These are phyloP conservation scores for Sciurus carolinensis DNA, from an alignment of 2,797 vertebrate genomes.

Conservation along the genomic window DNA sequence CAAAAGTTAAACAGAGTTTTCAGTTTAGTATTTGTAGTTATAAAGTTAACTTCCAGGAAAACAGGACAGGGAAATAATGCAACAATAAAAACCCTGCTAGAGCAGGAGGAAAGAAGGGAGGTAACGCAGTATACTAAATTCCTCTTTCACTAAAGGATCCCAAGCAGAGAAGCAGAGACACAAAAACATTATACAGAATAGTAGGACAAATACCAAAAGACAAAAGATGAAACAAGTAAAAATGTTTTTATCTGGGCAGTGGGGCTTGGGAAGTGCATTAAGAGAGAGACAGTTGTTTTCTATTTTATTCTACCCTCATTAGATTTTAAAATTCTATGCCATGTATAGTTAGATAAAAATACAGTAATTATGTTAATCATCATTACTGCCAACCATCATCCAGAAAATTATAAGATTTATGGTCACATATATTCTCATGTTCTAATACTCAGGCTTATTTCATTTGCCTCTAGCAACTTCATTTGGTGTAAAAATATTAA, in stretches of 20 bases:
- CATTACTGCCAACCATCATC: conserved; percentile 29
- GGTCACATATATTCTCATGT: neutral
- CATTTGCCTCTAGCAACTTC: conserved; percentile 46
- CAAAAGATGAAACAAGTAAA: conserved; percentile 50
- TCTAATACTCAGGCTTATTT: conserved; percentile 57
- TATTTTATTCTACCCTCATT: conserved; percentile 51
- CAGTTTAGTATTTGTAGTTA: neutral
- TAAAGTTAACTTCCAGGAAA: neutral
- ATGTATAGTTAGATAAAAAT: conserved; percentile 43
- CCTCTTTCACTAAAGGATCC: neutral
- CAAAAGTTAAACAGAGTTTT: neutral
- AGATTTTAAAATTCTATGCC: conserved; percentile 56
- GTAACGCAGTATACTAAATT: neutral
- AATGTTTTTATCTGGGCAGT: neutral
- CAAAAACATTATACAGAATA: neutral
- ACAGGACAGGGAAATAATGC: neutral
- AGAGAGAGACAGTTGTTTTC: neutral
- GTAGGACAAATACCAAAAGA: neutral
- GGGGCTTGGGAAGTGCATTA: neutral
- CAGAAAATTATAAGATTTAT: conserved; percentile 53
- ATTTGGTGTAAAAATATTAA: conserved; percentile 57
- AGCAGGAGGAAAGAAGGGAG: neutral
- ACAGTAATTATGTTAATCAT: conserved; percentile 60
- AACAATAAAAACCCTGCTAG: neutral
- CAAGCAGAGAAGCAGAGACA: neutral